Percentiles rank a stretch among this genome's conserved stretches.
phyloP scores from a whole-genome alignment of 2,888 invertebrate species.

The Muschampia plurimacula region DNA sequence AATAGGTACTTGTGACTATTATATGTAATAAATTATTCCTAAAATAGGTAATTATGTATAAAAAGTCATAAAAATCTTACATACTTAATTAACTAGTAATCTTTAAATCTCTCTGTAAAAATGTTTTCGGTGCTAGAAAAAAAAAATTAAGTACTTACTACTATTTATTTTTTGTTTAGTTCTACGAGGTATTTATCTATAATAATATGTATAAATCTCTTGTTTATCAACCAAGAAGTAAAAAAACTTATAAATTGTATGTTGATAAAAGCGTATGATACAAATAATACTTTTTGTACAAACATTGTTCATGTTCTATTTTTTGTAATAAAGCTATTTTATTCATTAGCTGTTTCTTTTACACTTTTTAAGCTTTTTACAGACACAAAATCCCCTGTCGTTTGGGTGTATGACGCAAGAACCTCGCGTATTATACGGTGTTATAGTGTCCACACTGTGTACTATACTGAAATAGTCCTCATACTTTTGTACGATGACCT shows the following conservation, averaged over 20 bases:
- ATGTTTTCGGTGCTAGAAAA: background rate
- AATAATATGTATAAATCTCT: background rate
- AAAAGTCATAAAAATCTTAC: too few species aligned
- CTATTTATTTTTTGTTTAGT: background rate
- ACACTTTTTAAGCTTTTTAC: slow-evolving; percentile 49
- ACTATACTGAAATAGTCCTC: slow-evolving; percentile 70
- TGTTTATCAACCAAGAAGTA: background rate
- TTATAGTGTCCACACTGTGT: slow-evolving; percentile 80
- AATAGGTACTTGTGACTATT: too few species aligned
- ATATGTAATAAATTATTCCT: too few species aligned
- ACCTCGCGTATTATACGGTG: slow-evolving; percentile 58
- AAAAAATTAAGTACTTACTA: background rate
- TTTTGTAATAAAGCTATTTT: slow-evolving; percentile 10
- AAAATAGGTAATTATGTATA: too few species aligned
- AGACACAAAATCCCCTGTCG: slow-evolving; percentile 61
- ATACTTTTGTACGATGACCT: slow-evolving; percentile 86
- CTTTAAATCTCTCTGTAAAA: too few species aligned
- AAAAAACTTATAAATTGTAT: background rate
- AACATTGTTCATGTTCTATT: slow-evolving; percentile 1
- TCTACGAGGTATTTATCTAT: background rate
- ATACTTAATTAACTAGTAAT: too few species aligned
- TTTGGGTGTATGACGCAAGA: slow-evolving; percentile 55
- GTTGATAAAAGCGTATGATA: background rate
- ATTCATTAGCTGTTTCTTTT: slow-evolving; percentile 42
- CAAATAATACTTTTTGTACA: background rate